Evolutionary conservation across 2,888 invertebrate genomes (phyloP).

Genomic region (Choreutis nemorana): DNA sequence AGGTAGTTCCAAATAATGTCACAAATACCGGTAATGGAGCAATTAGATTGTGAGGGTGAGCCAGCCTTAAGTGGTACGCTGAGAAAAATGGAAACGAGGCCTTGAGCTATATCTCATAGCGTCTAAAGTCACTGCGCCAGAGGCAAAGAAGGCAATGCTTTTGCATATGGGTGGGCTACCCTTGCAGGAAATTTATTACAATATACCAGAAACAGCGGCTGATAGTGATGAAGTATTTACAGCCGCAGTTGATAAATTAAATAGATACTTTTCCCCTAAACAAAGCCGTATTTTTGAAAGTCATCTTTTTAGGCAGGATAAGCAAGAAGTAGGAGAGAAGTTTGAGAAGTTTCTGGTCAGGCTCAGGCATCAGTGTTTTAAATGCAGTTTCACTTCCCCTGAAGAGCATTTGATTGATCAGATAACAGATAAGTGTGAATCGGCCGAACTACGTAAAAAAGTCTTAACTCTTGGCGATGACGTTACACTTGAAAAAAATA

Average conservation of each 20-base stretch:
- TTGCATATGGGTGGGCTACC: not conserved
- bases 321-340: constrained; percentile 19
- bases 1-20: not conserved
- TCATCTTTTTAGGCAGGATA: constrained; percentile 18
- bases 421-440: constrained; percentile 10
- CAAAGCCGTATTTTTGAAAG: constrained; percentile 17
- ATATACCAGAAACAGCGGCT: not conserved
- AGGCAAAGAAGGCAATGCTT: not conserved
- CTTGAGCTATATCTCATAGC: not conserved
- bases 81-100: not conserved
- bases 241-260: constrained; percentile 10
- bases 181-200: not conserved
- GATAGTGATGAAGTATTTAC: constrained; percentile 4
- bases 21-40: not conserved
- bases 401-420: constrained; percentile 11
- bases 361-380: constrained; percentile 9
- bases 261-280: constrained; percentile 17
- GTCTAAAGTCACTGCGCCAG: not conserved
- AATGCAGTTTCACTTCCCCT: constrained; percentile 8
- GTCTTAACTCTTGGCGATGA: constrained; percentile 11
- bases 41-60: not conserved
- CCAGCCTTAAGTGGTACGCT: not conserved
- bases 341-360: constrained; percentile 21
- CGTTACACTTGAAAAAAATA: constrained; percentile 11
- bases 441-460: constrained; percentile 10